A percentile compares a stretch with the other conserved stretches of the same genome.
These are phyloP conservation scores for Germaria angustata DNA, from an alignment of 2,888 invertebrate species.

Conservation along the genomic window DNA sequence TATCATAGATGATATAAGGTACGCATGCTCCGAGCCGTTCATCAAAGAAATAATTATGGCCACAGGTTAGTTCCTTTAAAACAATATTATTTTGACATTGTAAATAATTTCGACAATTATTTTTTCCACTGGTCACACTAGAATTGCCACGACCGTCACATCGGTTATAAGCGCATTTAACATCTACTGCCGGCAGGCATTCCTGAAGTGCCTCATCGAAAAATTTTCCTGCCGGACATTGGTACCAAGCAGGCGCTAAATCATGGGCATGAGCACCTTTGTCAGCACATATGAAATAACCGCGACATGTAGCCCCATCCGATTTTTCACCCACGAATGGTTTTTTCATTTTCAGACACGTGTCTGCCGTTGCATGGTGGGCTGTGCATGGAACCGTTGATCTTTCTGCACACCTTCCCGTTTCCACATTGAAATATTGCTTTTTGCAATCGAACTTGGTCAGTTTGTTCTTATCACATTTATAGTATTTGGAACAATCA, in stretches of 20 bases:
- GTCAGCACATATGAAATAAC: constrained; percentile 72
- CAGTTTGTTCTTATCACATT: constrained; percentile 69
- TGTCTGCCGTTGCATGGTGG: constrained; percentile 68
- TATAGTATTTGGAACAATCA: constrained; percentile 73
- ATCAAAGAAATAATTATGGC: constrained; percentile 74
- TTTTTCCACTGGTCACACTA: constrained; percentile 70
- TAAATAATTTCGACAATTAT: constrained; percentile 74
- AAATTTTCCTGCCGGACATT: constrained; percentile 73
- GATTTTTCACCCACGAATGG: constrained; percentile 33
- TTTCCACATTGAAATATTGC: constrained; percentile 72
- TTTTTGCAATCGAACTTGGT: constrained; percentile 1
- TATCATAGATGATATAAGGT: constrained; percentile 69
- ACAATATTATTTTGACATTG: constrained; percentile 69
- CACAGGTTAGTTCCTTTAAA: constrained; percentile 68
- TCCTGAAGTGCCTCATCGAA: constrained; percentile 63
- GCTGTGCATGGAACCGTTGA: constrained; percentile 68
- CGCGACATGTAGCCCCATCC: constrained; percentile 72
- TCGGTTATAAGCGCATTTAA: constrained; percentile 73
- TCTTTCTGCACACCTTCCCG: constrained; percentile 68
- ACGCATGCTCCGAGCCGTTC: constrained; percentile 72
- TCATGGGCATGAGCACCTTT: constrained; percentile 68
- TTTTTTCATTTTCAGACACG: constrained; percentile 66
- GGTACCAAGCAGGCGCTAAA: constrained; percentile 72
- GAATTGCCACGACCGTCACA: constrained; percentile 75
- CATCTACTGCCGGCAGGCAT: constrained; percentile 69